These are phyloP conservation scores for Bombus polaris DNA, from an alignment of 1,140 invertebrate genomes.

Conservation along the genomic window DNA sequence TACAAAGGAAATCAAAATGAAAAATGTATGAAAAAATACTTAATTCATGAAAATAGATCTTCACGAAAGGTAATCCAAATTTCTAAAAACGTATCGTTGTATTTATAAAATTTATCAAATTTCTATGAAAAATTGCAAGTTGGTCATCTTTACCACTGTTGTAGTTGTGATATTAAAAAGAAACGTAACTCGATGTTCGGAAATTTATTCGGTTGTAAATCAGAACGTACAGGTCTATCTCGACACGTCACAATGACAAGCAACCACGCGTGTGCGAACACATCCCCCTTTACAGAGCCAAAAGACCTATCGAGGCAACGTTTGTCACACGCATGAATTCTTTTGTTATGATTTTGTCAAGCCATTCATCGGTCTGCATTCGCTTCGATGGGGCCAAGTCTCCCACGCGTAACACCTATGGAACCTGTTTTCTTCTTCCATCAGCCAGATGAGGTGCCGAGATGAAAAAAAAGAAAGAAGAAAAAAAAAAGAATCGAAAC, in stretches of 20 bases:
- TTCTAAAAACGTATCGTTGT: too few species aligned
- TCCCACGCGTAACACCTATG: conserved; percentile 77
- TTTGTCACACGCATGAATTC: conserved; percentile 65
- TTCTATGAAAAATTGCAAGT: not conserved
- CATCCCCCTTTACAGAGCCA: not conserved
- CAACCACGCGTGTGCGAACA: conserved; percentile 6
- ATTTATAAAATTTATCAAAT: too few species aligned
- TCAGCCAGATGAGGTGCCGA: conserved; percentile 62
- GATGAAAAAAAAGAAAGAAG: conserved; percentile 30
- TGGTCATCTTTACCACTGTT: not conserved
- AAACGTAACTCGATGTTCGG: not conserved
- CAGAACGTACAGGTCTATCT: not conserved
- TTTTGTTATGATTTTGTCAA: conserved; percentile 63
- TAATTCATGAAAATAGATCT: too few species aligned
- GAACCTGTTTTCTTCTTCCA: conserved; percentile 70
- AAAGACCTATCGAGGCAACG: conserved; percentile 49
- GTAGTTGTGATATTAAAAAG: not conserved
- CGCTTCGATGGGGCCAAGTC: conserved; percentile 62
- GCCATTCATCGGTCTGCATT: conserved; percentile 56
- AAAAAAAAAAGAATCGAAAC: conserved; percentile 59
- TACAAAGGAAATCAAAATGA: too few species aligned
- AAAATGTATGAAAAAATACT: too few species aligned
- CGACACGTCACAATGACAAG: not conserved
- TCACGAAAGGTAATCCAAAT: too few species aligned
- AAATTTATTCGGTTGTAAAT: not conserved